Evolutionary conservation across 1,140 invertebrate genomes (phyloP).

Genomic region (Euglossa dilemma): DNA sequence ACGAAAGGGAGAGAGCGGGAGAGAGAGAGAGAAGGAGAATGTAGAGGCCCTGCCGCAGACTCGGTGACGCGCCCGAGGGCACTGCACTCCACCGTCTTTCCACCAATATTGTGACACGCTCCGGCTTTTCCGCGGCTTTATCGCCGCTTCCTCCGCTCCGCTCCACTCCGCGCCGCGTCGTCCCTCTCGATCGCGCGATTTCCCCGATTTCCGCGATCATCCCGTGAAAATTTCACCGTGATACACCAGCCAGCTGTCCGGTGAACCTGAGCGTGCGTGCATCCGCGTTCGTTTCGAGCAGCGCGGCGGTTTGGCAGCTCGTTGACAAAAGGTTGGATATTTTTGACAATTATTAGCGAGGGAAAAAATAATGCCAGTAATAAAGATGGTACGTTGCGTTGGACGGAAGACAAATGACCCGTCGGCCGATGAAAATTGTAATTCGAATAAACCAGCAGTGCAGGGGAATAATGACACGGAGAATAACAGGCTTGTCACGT

Average conservation of each 20-base stretch:
- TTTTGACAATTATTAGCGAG: neutral
- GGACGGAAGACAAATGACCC: neutral
- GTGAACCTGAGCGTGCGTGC: too few relatives aligned
- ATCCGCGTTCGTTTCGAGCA: too few relatives aligned
- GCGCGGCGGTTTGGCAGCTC: too few relatives aligned
- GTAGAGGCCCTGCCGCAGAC: constrained; percentile 29
- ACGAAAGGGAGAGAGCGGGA: neutral
- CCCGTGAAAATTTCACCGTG: too few relatives aligned
- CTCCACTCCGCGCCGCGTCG: neutral
- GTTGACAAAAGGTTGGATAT: too few relatives aligned
- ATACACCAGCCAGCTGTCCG: too few relatives aligned
- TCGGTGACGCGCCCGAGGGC: constrained; percentile 60
- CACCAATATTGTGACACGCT: constrained; percentile 41
- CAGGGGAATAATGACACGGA: neutral
- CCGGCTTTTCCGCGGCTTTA: constrained; percentile 24
- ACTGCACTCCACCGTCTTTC: constrained; percentile 63
- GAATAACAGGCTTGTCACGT: neutral
- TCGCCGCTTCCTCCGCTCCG: neutral
- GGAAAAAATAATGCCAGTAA: constrained; percentile 3
- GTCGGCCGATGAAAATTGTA: neutral
- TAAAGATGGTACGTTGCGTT: neutral
- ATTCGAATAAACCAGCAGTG: neutral
- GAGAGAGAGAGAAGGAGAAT: neutral
- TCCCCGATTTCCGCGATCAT: neutral
- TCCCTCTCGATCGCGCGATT: too few relatives aligned